Base-by-base conservation (phyloP, 2,113 vertebrate genomes). In the Pagrus major region DNA sequence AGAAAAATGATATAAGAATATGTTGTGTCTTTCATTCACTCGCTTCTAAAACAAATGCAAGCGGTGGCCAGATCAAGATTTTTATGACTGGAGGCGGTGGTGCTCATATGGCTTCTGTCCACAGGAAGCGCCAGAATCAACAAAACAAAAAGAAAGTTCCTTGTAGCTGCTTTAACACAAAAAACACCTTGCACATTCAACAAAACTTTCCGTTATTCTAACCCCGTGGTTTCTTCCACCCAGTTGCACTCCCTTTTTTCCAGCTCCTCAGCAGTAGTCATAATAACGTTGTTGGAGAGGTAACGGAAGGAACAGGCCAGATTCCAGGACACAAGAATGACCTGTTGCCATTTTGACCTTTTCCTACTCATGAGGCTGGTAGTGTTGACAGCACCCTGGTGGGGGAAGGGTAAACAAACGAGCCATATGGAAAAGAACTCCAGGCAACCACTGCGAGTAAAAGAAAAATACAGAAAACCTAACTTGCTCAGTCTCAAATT, bases 371-470 rank as follows among this genome's bases (percentile, higher is more conserved):
- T 12, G 23, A 79, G 69, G 67, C 49, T 16, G 58, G 51, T 35
- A 18, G 86, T 92, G 88, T 88, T 94, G 89, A 94, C 86, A 86
- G 71, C 39, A 54, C 46, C 74, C 68, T 46, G 56, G 59, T 66
- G 87, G 89, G 88, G 90, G 89, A 70, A 80, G 89, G 87, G 69
- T 74, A 83, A 84, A 63, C 74, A 89, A 91, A 89, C 65, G 29
- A 70, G 60, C 68, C 76, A 64, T 44, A 65, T 71, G 74, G 81
- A 79, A 66, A 86, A 81, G 60, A 71, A 69, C 31, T 86, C 49
- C 18, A 63, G 59, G 71, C 76, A 78, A 78, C 49, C 1, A 6
- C 81, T 71, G 49, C 46, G 78, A 78, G 72, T 11, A 18, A 58
- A 74, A 71, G 61, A 78, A 69, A 80, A 76, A 1, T 0, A 39